Evolutionary conservation across 2,113 vertebrate species (phyloP), one percentile per base, ranked within the genome.

Genomic region (Labeo catla): DNA sequence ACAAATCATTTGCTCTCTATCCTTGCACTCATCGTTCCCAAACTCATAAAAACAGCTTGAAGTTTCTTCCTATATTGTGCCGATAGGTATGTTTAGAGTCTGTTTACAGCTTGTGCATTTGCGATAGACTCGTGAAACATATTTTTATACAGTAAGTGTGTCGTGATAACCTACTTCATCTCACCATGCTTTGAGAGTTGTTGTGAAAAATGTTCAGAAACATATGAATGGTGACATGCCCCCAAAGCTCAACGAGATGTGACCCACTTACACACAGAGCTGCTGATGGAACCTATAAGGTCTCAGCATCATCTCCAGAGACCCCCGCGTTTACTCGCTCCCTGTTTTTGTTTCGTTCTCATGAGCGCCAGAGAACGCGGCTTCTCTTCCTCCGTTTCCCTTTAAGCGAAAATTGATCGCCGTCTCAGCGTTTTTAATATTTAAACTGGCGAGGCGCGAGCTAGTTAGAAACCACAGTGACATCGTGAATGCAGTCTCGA

Each of bases 241-340:
- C 73, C 61, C 54, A 81, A 86, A 88, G 76, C 85, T 74, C 81
- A 23, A 57, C 16, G 45, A 86, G 88, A 86, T 66, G 72, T 88
- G 89, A 91, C 91, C 88, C 88, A 91, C 85, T 89, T 89, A 77
- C 78, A 83, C 72, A 63, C 76, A 63, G 50, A 59, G 47, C 74
- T 43, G n/a, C 7, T 68, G 79, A 86, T 81, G 68, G 72, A 86
- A 82, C 79, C 72, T 79, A 73, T 59, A 59, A 43, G 63, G 74
- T 83, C 54, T 68, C 80, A 57, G 81, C 50, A 16, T 83, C 50
- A 10, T 86, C 23, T 84, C 72, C 79, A 49, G 81, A 74, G 61
- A 81, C 28, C 49, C 45, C 45, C 36, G 74, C 11, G 4, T 80
- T 65, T 72, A 28, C 77, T 16, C 61, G 45, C 6, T 50, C 76